Evolutionary conservation across 2,797 vertebrate genomes (phyloP), one percentile per base, ranked within the genome.

Genomic region (Discoglossus pictus): DNA sequence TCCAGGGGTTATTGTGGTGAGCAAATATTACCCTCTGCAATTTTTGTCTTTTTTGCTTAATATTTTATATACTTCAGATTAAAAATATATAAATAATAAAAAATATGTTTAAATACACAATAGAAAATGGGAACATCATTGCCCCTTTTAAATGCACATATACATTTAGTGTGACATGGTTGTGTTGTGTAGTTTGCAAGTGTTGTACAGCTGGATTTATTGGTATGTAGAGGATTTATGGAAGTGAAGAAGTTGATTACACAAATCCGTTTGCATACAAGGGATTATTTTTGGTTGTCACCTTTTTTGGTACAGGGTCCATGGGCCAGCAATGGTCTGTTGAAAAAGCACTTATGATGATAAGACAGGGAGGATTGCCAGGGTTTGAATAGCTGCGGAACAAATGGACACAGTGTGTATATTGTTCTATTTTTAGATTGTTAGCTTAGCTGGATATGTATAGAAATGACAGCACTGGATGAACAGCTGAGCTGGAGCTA

Each of bases 401-500:
- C 6, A 15, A 20, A 44, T 31, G n/a, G 42, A 36, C 46, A 13
- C 10, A 12, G 15, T 34, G n/a, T 31, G 47, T 53, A 16, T 17
- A 2, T 20, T 48, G 12, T 16, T 56, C 35, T 67, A 52, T 60
- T 21, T 53, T 60, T 68, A 68, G 53, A 23, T 35, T 4, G 7
- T 17, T 36, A 25, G 20, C 44, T 48, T 25, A 10, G 18, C 17
- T 35, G 35, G 24, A 35, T 68, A 68, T 43, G 35, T 51, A 51
- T 60, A 68, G 65, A 42, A 35, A 60, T 68, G 46, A 68, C 65
- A 27, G 36, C 61, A 35, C 48, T 11, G 61, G 17, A 18, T 12
- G 15, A 17, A 27, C 64, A 60, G 46, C 65, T 67, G 54, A 51
- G 35, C 27, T 20, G 31, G 17, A 35, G 44, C 27, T 31, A 35